phyloP scores from a whole-genome alignment of 2,113 vertebrate species.

The Hoplias malabaricus region DNA sequence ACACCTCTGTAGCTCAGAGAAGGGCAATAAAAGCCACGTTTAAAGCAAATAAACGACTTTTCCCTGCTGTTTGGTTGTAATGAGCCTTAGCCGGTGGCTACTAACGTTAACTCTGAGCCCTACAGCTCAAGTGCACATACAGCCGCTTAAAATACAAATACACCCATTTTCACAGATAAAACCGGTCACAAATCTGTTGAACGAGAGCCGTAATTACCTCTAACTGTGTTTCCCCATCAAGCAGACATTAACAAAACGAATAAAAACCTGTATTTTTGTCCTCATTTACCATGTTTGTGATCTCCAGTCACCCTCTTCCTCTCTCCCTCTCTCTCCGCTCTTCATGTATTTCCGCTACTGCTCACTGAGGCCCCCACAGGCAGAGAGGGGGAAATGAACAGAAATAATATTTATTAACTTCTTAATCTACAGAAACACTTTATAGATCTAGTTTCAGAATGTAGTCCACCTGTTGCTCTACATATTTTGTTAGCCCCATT shows the following conservation, averaged over 20 bases:
- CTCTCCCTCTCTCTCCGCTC: slow-evolving; percentile 70
- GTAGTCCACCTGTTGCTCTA: too few species aligned
- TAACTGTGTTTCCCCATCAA: background rate
- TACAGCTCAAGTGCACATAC: background rate
- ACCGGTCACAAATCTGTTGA: too few species aligned
- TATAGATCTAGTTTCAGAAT: too few species aligned
- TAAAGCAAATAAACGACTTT: too few species aligned
- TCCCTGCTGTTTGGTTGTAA: background rate
- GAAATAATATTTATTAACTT: too few species aligned
- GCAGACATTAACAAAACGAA: background rate
- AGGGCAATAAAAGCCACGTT: background rate
- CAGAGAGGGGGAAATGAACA: background rate
- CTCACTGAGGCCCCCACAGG: slow-evolving; percentile 68
- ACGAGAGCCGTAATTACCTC: background rate
- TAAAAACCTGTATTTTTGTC: slow-evolving; percentile 19
- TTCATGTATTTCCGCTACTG: slow-evolving; percentile 79
- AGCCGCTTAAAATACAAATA: too few species aligned
- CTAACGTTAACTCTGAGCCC: background rate
- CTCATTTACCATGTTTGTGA: slow-evolving; percentile 78
- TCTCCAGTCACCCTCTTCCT: slow-evolving; percentile 71
- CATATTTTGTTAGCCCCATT: too few species aligned
- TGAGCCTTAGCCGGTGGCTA: background rate
- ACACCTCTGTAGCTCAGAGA: background rate
- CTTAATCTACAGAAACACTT: too few species aligned
- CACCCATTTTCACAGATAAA: background rate